Conservation (phyloP, 2,113 vertebrate species). For the Physeter macrocephalus region DNA sequence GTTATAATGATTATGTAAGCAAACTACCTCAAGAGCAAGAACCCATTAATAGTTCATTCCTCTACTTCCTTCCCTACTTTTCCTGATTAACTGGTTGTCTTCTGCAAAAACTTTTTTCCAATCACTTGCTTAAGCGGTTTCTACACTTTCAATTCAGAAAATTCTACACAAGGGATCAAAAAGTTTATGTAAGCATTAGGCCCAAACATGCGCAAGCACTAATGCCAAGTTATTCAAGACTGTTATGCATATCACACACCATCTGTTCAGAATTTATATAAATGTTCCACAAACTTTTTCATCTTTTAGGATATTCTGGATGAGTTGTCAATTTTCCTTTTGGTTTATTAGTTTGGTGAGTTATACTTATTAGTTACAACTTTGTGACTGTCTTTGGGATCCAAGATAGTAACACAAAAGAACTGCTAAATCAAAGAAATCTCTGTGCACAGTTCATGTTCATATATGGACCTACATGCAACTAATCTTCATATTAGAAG, state of each 20-base stretch:
- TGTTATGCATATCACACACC: not conserved
- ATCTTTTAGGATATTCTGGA: not conserved
- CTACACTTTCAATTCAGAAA: not conserved
- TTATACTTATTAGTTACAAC: not conserved
- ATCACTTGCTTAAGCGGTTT: not conserved
- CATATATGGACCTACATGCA: not conserved
- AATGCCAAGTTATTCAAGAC: not conserved
- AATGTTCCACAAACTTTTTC: not conserved
- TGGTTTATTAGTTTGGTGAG: not conserved
- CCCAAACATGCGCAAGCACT: not conserved
- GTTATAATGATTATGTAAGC: not conserved
- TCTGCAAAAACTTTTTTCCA: not conserved
- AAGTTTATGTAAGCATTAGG: not conserved
- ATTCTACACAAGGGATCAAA: not conserved
- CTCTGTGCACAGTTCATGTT: not conserved
- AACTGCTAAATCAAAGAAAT: not conserved
- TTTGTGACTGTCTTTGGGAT: not conserved
- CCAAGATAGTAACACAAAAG: not conserved
- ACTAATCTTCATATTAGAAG: not conserved
- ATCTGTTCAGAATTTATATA: not conserved
- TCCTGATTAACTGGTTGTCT: conserved; percentile 41
- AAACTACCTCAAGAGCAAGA: conserved; percentile 36
- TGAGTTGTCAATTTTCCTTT: not conserved
- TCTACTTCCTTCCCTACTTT: conserved; percentile 57
- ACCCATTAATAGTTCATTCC: conserved; percentile 40